Evolutionary conservation across 2,797 vertebrate species (phyloP).

Genomic region (Semaprochilodus insignis): DNA sequence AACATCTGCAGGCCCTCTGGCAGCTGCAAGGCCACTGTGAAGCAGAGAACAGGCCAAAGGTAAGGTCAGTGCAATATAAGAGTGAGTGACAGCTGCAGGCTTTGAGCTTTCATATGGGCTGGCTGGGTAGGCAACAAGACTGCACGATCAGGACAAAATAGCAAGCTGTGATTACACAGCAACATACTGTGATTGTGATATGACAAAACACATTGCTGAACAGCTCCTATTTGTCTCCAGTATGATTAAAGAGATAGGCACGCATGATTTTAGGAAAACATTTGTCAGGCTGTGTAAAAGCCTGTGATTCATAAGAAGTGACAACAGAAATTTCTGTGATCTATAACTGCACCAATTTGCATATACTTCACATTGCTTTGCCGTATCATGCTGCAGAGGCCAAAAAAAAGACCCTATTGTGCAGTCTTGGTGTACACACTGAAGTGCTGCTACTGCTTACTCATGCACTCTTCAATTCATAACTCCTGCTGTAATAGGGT

Average conservation of each 20-base stretch:
- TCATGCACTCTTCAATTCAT: conserved; percentile 15
- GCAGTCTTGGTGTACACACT: not conserved
- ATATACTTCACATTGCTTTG: conserved; percentile 18
- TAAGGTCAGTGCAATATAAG: conserved; percentile 49
- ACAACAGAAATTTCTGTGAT: conserved; percentile 7
- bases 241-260: conserved; percentile 12
- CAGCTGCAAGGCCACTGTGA: conserved; percentile 96
- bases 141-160: not conserved
- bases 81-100: conserved; percentile 54
- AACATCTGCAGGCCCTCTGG: conserved; percentile 98
- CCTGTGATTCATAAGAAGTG: not conserved
- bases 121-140: not conserved
- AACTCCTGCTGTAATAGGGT: too few relatives aligned
- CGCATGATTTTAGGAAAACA: not conserved
- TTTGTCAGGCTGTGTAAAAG: not conserved
- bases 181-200: not conserved
- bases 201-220: conserved; percentile 1
- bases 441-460: conserved; percentile 4
- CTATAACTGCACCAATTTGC: conserved; percentile 21
- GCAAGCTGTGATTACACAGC: not conserved
- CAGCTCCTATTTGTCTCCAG: not conserved
- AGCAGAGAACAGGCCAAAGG: conserved; percentile 48
- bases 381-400: conserved; percentile 17
- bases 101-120: conserved; percentile 4
- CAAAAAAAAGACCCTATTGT: conserved; percentile 12